Conservation (phyloP, 2,797 vertebrate genomes). For the Monodelphis domestica region DNA sequence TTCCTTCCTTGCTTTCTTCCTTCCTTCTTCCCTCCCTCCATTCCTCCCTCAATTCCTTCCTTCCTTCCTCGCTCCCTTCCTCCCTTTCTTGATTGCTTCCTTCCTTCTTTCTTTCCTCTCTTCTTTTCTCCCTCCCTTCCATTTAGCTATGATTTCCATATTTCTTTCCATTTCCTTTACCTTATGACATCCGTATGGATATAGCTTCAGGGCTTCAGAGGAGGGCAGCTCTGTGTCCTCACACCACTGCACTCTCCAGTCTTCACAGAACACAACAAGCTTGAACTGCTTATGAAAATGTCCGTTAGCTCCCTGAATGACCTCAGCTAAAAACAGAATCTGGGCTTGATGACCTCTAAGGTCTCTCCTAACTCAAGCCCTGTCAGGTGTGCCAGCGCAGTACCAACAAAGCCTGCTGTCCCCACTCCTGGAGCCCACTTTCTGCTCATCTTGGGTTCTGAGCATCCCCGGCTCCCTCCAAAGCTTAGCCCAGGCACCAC, state of each 20-base stretch:
- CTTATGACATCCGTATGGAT: neutral
- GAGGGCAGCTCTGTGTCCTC: neutral
- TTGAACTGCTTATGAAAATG: neutral
- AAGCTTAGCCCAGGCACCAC: neutral
- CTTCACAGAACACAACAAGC: neutral
- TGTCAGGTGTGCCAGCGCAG: no score
- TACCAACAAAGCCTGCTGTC: no score
- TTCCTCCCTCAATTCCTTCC: no score
- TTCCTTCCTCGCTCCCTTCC: no score
- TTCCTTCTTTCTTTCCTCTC: no score
- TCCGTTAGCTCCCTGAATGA: neutral
- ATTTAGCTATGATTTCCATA: neutral
- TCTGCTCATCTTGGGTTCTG: neutral
- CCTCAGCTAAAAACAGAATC: neutral
- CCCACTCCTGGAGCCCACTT: neutral
- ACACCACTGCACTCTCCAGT: neutral
- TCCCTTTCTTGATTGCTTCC: no score
- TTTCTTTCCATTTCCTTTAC: neutral
- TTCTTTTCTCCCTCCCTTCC: no score
- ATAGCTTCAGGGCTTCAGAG: neutral
- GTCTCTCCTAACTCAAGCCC: no score
- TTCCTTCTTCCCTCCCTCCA: no score
- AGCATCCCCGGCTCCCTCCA: no score
- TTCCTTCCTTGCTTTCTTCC: no score
- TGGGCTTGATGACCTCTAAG: no score